A percentile compares a stretch with the other conserved stretches of the same genome.
phyloP scores from a whole-genome alignment of 2,888 invertebrate genomes.

The Diplazon laetatorius region DNA sequence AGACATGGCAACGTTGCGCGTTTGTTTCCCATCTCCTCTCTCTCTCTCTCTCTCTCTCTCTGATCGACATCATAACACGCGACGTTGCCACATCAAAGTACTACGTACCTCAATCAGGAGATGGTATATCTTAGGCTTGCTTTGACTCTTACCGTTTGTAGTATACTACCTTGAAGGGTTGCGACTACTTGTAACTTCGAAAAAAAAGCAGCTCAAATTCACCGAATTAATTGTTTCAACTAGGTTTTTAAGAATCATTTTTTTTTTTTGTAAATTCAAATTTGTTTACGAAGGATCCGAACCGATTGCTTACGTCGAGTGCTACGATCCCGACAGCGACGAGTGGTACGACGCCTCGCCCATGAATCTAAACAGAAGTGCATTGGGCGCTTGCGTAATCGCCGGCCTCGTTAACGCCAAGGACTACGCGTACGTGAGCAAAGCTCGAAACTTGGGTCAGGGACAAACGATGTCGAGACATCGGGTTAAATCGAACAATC shows the following conservation, averaged over 20 bases:
- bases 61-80: too few relatives aligned
- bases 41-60: too few relatives aligned
- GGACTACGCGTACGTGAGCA: conserved; percentile 85
- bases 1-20: too few relatives aligned
- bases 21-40: too few relatives aligned
- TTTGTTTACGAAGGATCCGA: conserved; percentile 85
- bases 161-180: too few relatives aligned
- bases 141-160: too few relatives aligned
- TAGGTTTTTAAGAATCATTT: conserved; percentile 14
- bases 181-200: too few relatives aligned
- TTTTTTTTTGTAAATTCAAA: not conserved
- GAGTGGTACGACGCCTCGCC: conserved; percentile 88
- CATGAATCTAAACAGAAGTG: conserved; percentile 92
- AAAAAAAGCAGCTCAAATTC: too few relatives aligned
- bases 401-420: conserved; percentile 88
- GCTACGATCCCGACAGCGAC: conserved; percentile 87
- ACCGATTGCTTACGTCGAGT: conserved; percentile 90
- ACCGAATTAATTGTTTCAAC: too few relatives aligned
- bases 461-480: conserved; percentile 66
- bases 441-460: conserved; percentile 73
- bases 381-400: conserved; percentile 91
- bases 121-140: too few relatives aligned
- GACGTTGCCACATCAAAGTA: too few relatives aligned
- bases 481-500: conserved; percentile 40
- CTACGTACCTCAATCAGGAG: too few relatives aligned